Base-by-base conservation (phyloP, 2,888 invertebrate genomes). In the Pollenia angustigena region DNA sequence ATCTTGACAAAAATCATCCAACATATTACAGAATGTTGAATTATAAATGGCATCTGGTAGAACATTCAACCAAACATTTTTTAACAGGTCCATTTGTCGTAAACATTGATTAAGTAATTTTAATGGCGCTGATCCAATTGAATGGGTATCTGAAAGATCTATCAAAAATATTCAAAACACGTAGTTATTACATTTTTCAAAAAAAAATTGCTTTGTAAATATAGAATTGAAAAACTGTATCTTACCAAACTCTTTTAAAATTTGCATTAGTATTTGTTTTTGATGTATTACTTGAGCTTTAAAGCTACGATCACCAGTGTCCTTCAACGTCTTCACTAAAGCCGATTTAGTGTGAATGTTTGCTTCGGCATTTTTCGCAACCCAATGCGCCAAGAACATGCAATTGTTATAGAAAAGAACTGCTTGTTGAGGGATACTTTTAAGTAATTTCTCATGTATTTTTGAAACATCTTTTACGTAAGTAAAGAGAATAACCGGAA, bases 381-480 rank as follows among this genome's bases (percentile, higher is more conserved):
- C 94, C 94, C 97, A 97, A 93, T 98, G 96, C 0, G 97, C 95
- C 12, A 99, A 94, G 91, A 96, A 98, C 95, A 97, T 96, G 92
- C 98, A 98, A 93, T 99, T 98, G 94, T 99, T 99, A 94, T 98
- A 96, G 91, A 97, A 97, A 42, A 98, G 92, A 8, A 97, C 98
- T n/a, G 93, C 91, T 94, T 97, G 97, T 90, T 98, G 98, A 3
- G 98, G 98, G 90, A 98, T 96, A 1, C 96, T 96, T 90, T 96
- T 95, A 81, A 98, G 94, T 89, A 96, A 95, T 90, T 96, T 96
- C 90, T 96, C 96, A 93, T 98, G 98, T 90, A 96, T 95, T 88
- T 96, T 95, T 0, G 97, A 97, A 40, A 97, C 96, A 71, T 97
- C 95, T 62, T 95, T 95, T 82, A 95, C 95, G 92, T 97, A 98